phyloP scores from a whole-genome alignment of 2,888 invertebrate species.

The Synanthedon formicaeformis region DNA sequence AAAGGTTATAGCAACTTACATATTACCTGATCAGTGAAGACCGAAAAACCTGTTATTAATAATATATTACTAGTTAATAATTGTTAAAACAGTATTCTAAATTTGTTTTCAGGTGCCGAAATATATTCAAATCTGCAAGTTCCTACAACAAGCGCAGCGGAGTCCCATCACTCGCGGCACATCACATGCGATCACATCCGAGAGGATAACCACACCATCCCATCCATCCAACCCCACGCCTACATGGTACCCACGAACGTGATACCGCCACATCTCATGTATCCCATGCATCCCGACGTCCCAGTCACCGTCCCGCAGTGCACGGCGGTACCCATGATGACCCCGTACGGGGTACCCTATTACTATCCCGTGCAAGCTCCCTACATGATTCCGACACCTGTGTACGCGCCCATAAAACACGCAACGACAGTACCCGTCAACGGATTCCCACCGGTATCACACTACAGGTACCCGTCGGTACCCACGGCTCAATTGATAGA shows the following conservation, averaged over 20 bases:
- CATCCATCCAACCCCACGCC: conserved; percentile 27
- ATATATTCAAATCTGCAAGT: conserved; percentile 54
- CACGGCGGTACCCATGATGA: conserved; percentile 39
- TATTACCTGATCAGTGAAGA: too few relatives aligned
- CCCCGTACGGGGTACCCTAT: conserved; percentile 52
- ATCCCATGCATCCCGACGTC: conserved; percentile 29
- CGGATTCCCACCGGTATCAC: conserved; percentile 49
- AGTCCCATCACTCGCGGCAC: conserved; percentile 18
- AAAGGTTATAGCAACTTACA: too few relatives aligned
- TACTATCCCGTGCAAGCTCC: conserved; percentile 60
- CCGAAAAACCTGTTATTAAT: too few relatives aligned
- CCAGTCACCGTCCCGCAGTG: conserved; percentile 27
- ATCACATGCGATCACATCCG: conserved; percentile 23
- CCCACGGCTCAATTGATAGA: conserved; percentile 79
- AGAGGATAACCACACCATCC: conserved; percentile 25
- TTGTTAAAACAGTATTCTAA: neutral
- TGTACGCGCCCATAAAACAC: conserved; percentile 57
- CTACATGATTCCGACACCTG: conserved; percentile 57
- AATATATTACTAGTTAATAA: too few relatives aligned
- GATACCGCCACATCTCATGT: conserved; percentile 34
- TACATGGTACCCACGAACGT: conserved; percentile 26
- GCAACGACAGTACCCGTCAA: conserved; percentile 58
- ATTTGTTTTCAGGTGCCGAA: conserved; percentile 29
- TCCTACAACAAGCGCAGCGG: conserved; percentile 22
- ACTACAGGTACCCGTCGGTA: conserved; percentile 62